Base-by-base conservation (phyloP, 2,113 vertebrate species). In the Martes martes region DNA sequence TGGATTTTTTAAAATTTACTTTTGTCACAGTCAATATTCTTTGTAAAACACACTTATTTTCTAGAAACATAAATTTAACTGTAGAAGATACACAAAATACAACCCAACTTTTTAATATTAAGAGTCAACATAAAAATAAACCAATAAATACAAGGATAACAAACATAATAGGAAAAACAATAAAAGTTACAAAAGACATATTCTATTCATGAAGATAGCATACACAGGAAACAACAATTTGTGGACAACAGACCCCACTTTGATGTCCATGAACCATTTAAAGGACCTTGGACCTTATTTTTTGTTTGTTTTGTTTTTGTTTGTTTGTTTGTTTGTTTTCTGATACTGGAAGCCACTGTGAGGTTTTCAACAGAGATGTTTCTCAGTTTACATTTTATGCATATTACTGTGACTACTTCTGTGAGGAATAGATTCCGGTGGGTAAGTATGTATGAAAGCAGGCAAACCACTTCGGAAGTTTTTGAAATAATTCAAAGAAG, bases 51-150 rank as follows among this genome's bases (percentile, higher is more conserved):
- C 23, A 45, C 9, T 50, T 4, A 47, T 11, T 63, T 52, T 1
- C 59, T 82, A 76, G 26, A 88, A 87, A 57, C 52, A 79, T 6
- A 78, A 55, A 78, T 63, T 93, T 61, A 82, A 87, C 52, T 13
- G 24, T 26, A 61, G 15, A 33, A 33, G 31, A 57, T 14, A 5
- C 55, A 39, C 47, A 63, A 33, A 57, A n/a, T 13, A 26, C 10
- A 82, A 74, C 1, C 2, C 18, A 28, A 86, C 10, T 31, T 89
- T 89, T 89, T n/a, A 82, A 88, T 69, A 42, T 31, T 74, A 45
- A 18, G 31, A 74, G 2, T 55, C 9, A 78, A 61, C 6, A 36
- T 16, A 31, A 78, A 85, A 63, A 39, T 42, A 42, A n/a, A 81
- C 92, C 16, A 57, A 61, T 76, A 67, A 80, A 78, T 31, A 24